Evolutionary conservation across 2,797 vertebrate species (phyloP).

Genomic region (Pipistrellus kuhlii): DNA sequence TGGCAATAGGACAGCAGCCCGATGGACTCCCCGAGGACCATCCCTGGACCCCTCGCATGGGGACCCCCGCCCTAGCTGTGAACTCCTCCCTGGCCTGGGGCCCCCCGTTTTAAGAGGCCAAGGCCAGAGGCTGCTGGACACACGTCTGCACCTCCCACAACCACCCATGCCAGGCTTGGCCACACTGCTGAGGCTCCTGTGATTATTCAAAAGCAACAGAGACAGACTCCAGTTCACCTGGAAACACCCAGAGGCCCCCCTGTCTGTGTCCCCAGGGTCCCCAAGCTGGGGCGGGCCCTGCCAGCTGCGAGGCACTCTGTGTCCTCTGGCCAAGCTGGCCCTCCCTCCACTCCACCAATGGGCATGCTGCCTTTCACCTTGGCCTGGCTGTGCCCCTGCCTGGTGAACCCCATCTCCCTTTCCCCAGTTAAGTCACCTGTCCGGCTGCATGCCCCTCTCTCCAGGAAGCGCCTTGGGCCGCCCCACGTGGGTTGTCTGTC

Average conservation of each 20-base stretch:
- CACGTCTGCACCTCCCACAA: too few relatives aligned
- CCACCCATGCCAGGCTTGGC: neutral
- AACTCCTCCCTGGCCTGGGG: neutral
- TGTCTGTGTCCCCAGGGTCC: neutral
- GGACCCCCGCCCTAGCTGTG: neutral
- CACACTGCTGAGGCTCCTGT: neutral
- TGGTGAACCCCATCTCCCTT: neutral
- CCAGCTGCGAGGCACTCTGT: rapidly evolving
- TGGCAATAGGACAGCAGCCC: neutral
- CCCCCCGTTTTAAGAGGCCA: rapidly evolving
- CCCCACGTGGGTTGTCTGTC: neutral
- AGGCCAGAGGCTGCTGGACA: neutral
- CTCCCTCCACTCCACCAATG: rapidly evolving
- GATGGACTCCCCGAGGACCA: neutral
- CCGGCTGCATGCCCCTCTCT: neutral
- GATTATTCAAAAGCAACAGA: conserved; percentile 1
- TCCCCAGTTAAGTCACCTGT: neutral
- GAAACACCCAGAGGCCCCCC: neutral
- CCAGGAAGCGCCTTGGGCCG: neutral
- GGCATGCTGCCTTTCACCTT: neutral
- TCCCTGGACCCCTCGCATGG: neutral
- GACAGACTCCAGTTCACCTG: neutral
- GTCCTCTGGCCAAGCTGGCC: neutral
- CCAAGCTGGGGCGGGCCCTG: neutral
- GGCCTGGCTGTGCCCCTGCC: neutral